Evolutionary conservation across 2,113 vertebrate genomes (phyloP).

Genomic region (Melospiza georgiana): DNA sequence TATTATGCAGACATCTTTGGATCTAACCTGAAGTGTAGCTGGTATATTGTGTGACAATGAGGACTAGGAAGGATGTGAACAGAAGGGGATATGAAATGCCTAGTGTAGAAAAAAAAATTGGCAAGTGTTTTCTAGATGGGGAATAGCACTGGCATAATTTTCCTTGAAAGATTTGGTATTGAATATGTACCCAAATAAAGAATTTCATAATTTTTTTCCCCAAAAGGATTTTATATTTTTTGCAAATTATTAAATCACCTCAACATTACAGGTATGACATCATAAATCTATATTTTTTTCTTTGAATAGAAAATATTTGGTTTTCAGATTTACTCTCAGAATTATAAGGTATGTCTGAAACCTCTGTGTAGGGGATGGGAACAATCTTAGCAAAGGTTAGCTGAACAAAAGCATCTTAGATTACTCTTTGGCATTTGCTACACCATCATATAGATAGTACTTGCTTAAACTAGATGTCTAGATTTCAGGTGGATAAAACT

Average conservation of each 20-base stretch:
- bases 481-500: background rate
- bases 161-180: background rate
- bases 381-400: background rate
- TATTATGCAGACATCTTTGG: background rate
- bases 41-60: background rate
- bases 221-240: background rate
- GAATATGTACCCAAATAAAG: background rate
- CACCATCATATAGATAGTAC: background rate
- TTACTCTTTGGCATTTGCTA: background rate
- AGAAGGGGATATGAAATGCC: background rate
- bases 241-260: background rate
- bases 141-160: background rate
- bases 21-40: background rate
- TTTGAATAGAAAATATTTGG: background rate
- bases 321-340: fast-evolving
- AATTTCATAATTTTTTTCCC: background rate
- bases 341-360: background rate
- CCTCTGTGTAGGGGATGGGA: background rate
- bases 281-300: background rate
- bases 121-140: background rate
- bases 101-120: background rate
- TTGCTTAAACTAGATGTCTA: background rate
- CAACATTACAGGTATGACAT: background rate
- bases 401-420: background rate
- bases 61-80: background rate